phyloP scores from a whole-genome alignment of 2,113 vertebrate species.

The Patagioenas fasciata region DNA sequence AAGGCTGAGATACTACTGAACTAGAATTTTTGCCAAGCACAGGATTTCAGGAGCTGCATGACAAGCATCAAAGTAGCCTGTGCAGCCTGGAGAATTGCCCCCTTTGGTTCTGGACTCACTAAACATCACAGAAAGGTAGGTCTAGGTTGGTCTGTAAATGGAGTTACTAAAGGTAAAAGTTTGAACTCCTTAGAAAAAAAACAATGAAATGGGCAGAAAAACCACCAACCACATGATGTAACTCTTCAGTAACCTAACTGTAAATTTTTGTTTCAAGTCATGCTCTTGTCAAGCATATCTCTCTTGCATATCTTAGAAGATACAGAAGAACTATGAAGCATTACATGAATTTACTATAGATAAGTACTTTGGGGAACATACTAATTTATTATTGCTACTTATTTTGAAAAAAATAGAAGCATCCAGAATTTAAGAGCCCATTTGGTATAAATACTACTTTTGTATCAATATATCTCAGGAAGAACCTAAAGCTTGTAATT shows the following conservation, averaged over 20 bases:
- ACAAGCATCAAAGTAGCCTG: not conserved
- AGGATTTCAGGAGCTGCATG: not conserved
- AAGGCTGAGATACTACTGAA: not conserved
- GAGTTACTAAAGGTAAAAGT: not conserved
- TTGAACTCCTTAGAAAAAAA: not conserved
- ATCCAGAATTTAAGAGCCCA: not conserved
- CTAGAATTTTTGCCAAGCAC: not conserved
- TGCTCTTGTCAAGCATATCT: not conserved
- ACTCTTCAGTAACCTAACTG: not conserved
- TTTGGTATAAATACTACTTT: not conserved
- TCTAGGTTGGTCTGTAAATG: not conserved
- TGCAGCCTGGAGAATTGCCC: not conserved
- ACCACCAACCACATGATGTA: accelerated
- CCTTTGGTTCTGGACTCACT: not conserved
- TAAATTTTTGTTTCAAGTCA: not conserved
- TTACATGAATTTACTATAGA: not conserved
- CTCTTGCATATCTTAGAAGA: not conserved
- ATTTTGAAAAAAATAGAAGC: not conserved
- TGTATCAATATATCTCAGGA: not conserved
- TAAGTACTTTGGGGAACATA: not conserved
- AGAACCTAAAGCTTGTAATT: not conserved
- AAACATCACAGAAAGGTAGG: not conserved
- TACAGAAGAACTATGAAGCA: not conserved
- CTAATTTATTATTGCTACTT: not conserved
- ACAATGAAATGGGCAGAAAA: not conserved